A percentile compares a stretch with the other conserved stretches of the same genome.
These are phyloP conservation scores for Monopis laevigella DNA, from an alignment of 2,888 invertebrate species.

Conservation along the genomic window DNA sequence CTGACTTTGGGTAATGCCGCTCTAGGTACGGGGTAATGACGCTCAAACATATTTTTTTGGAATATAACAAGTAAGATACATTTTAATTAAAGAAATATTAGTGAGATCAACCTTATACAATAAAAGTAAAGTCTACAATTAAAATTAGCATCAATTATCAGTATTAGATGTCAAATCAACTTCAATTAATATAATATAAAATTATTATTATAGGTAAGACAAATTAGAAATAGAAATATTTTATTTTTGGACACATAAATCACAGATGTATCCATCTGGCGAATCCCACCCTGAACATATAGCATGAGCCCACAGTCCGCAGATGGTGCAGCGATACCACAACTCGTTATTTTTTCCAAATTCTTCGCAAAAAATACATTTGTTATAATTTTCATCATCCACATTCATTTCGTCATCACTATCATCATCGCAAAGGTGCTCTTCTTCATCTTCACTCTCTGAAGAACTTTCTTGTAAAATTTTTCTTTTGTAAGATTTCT, in stretches of 20 bases:
- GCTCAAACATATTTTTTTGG: no score
- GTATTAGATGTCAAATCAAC: no score
- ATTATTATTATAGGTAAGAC: no score
- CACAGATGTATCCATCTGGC: constrained; percentile 24
- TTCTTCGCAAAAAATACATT: constrained; percentile 24
- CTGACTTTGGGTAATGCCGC: no score
- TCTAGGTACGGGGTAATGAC: no score
- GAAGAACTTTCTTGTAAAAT: constrained; percentile 21
- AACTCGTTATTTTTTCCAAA: constrained; percentile 24
- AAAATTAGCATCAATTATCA: no score
- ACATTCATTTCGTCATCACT: constrained; percentile 20
- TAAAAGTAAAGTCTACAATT: no score
- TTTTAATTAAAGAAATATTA: no score
- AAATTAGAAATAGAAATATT: constrained; percentile 18
- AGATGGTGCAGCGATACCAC: constrained; percentile 24
- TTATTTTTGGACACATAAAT: constrained; percentile 22
- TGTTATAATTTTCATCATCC: no score
- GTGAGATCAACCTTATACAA: no score
- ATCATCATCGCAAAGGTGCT: constrained; percentile 19
- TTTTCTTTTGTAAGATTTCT: constrained; percentile 22
- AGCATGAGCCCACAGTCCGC: constrained; percentile 26
- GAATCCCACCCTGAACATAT: constrained; percentile 25
- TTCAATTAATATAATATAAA: no score
- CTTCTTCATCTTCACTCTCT: constrained; percentile 20
- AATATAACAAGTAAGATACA: no score